Base-by-base conservation (phyloP, 2,888 invertebrate species). In the Orgyia antiqua region DNA sequence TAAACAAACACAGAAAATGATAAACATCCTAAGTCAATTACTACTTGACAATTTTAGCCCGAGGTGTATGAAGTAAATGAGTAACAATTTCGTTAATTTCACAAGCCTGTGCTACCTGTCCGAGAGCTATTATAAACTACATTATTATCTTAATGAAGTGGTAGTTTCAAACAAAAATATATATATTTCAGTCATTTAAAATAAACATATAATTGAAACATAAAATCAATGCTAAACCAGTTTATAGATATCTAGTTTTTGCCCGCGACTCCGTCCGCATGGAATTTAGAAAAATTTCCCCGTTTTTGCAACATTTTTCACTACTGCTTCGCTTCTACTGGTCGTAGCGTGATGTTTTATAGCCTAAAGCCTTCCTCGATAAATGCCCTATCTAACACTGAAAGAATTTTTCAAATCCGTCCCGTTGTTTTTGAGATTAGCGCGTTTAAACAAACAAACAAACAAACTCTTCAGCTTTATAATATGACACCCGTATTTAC, bases 121-220 rank as follows among this genome's bases (percentile, higher is more conserved):
- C 11, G 10, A 24, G 19, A 23, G 11, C 8, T 17, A 23, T 11
- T 23, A 17, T 24, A 5, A 21, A 33, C 20, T 29, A 24, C 27
- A 27, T 33, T 4, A 33, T 29, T 29, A 29, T 9, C 9, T 13
- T 33, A 33, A 33, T 33, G 18, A 33, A 33, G 33, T 25, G 29
- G 29, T 33, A 20, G 15, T 20, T 4, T 15, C n/a, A 10, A n/a
- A 15, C 19, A 21, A 25, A 15, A 32, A 23, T 29, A 18, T 29
- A 20, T 29, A 18, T 10, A n/a, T n/a, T n/a, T n/a, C n/a, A 20
- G 10, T 12, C 15, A 17, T 29, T 33, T 24, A 17, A 21, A 33
- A 15, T 29, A 33, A 33, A 24, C 7, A 33, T 20, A 25, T 11
- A 19, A 4, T 4, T 15, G 6, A 15, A 4, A 4, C 15, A 15